phyloP scores from a whole-genome alignment of 2,797 vertebrate genomes.

The Intellagama lesueurii region DNA sequence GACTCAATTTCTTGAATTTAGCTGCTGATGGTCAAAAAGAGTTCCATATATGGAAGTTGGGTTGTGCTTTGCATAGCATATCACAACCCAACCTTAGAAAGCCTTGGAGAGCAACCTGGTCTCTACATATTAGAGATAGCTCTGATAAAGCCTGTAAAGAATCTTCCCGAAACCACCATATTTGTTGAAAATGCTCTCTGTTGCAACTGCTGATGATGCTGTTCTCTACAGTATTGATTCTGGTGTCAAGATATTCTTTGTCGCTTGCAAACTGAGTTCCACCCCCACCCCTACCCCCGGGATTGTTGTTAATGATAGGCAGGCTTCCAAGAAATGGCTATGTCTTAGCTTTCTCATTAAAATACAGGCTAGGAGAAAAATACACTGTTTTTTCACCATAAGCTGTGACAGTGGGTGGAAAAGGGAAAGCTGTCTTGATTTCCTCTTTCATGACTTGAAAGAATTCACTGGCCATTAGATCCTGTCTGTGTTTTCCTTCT shows the following conservation, averaged over 20 bases:
- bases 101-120: background rate
- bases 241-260: background rate
- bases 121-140: background rate
- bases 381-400: conserved; percentile 41
- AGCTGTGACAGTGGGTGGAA: conserved; percentile 22
- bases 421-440: conserved; percentile 23
- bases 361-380: conserved; percentile 41
- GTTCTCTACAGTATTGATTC: conserved; percentile 36
- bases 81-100: background rate
- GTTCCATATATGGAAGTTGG: too few relatives aligned
- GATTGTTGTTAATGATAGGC: conserved; percentile 59
- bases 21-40: too few relatives aligned
- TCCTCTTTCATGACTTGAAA: conserved; percentile 43
- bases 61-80: too few relatives aligned
- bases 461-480: conserved; percentile 14
- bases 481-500: conserved; percentile 10
- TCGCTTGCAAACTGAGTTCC: conserved; percentile 12
- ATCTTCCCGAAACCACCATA: conserved; percentile 9
- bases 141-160: background rate
- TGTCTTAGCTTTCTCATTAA: conserved; percentile 63
- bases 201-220: conserved; percentile 6
- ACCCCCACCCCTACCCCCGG: background rate
- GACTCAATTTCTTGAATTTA: too few relatives aligned
- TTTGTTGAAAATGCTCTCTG: conserved; percentile 11
- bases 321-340: conserved; percentile 39